A percentile compares a stretch with the other conserved stretches of the same genome.
Conservation (phyloP, 1,140 invertebrate genomes). For the Lucilia cuprina region DNA sequence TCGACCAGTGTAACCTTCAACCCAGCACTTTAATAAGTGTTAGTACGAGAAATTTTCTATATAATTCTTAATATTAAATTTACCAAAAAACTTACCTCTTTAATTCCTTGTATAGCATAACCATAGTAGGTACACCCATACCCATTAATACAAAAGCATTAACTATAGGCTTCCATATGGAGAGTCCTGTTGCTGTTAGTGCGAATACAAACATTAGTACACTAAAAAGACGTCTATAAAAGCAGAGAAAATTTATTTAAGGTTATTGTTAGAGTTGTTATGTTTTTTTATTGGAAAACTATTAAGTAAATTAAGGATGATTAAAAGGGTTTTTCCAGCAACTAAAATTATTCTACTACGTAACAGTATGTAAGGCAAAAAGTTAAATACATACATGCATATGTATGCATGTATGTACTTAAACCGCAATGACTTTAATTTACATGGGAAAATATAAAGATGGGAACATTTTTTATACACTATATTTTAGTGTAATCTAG, state of each 20-base stretch:
- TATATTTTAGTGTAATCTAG: too few species aligned
- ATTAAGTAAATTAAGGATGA: neutral
- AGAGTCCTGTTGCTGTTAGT: constrained; percentile 70
- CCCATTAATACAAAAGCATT: constrained; percentile 83
- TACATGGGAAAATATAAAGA: too few species aligned
- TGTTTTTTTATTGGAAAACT: neutral
- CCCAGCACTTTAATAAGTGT: too few species aligned
- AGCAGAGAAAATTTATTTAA: neutral
- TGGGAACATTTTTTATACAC: too few species aligned
- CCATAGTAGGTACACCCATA: constrained; percentile 73
- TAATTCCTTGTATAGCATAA: constrained; percentile 72
- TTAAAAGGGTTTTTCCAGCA: neutral
- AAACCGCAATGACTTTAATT: too few species aligned
- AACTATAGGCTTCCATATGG: constrained; percentile 75
- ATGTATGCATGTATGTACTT: too few species aligned
- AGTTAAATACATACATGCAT: too few species aligned
- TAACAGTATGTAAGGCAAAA: too few species aligned
- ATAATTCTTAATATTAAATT: too few species aligned
- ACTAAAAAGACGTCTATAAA: constrained; percentile 66
- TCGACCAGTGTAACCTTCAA: too few species aligned
- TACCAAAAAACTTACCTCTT: constrained; percentile 65
- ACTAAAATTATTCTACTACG: too few species aligned
- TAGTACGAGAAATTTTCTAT: too few species aligned
- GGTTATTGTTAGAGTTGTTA: neutral
- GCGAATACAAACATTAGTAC: constrained; percentile 68